Percentiles rank a stretch among this genome's conserved stretches.
phyloP scores from a whole-genome alignment of 2,888 invertebrate species.

The Apodemia duryi region DNA sequence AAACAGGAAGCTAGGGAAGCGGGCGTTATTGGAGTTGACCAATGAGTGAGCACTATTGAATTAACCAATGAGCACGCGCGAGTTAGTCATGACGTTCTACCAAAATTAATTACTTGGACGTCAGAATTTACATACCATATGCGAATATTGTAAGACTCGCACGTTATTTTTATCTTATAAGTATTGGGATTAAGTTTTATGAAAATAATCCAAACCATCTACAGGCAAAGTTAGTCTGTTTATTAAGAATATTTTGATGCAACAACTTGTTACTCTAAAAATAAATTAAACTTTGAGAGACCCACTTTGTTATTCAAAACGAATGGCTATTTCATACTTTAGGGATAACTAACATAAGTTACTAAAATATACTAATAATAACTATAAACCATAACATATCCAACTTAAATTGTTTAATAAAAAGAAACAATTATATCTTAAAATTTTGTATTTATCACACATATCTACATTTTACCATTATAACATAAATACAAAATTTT shows the following conservation, averaged over 20 bases:
- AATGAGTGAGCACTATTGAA: no score
- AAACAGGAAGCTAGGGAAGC: no score
- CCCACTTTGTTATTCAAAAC: constrained; percentile 43
- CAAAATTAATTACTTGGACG: no score
- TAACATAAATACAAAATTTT: constrained; percentile 81
- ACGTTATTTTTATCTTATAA: no score
- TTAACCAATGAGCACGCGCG: no score
- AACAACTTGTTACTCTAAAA: constrained; percentile 74
- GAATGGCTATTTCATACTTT: constrained; percentile 31
- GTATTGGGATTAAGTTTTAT: constrained; percentile 22
- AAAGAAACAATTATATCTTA: constrained; percentile 74
- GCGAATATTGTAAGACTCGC: no score
- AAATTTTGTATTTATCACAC: constrained; percentile 80
- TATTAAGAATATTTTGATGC: constrained; percentile 72
- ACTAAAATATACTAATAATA: constrained; percentile 71
- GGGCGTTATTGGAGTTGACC: no score
- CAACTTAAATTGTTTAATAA: constrained; percentile 50
- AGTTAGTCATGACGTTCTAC: no score
- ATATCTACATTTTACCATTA: constrained; percentile 79
- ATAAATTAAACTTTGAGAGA: constrained; percentile 72
- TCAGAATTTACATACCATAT: no score
- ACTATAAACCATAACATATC: constrained; percentile 68
- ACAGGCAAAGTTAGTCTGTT: constrained; percentile 75
- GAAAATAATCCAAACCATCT: constrained; percentile 51
- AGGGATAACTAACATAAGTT: constrained; percentile 70